Conservation (phyloP, 2,797 vertebrate species). For the Labroides dimidiatus region DNA sequence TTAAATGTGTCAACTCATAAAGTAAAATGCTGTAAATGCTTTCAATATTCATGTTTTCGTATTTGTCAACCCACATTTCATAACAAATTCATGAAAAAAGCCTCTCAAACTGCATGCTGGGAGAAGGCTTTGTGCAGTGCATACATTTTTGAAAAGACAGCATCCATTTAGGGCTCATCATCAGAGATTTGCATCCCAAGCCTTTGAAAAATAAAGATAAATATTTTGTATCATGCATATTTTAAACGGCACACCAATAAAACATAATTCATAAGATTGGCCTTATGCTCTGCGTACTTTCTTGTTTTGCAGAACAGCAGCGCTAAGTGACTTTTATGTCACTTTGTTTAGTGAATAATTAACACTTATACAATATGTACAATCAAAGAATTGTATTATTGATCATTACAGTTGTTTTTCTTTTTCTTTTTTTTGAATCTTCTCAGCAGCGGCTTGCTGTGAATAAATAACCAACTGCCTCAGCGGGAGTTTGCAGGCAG, state of each 20-base stretch:
- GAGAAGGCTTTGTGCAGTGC: constrained; percentile 77
- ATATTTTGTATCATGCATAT: constrained; percentile 86
- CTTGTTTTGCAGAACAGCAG: constrained; percentile 65
- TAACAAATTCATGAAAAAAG: constrained; percentile 87
- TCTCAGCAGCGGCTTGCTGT: constrained; percentile 56
- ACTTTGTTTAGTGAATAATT: constrained; percentile 86
- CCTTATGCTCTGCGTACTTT: constrained; percentile 61
- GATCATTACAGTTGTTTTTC: constrained; percentile 77
- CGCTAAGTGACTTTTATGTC: constrained; percentile 86
- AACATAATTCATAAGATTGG: constrained; percentile 67
- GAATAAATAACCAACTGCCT: constrained; percentile 61
- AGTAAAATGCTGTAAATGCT: constrained; percentile 83
- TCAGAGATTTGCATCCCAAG: constrained; percentile 79
- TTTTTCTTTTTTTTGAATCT: no score
- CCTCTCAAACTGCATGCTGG: constrained; percentile 76
- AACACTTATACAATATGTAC: constrained; percentile 76
- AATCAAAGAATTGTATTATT: constrained; percentile 79
- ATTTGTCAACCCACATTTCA: constrained; percentile 88
- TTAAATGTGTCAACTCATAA: constrained; percentile 86
- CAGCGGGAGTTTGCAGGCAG: constrained; percentile 5
- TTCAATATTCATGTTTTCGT: constrained; percentile 87
- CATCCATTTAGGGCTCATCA: constrained; percentile 83
- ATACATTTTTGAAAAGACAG: constrained; percentile 85
- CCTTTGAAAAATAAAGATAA: constrained; percentile 80
- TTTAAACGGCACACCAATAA: constrained; percentile 76